Evolutionary conservation across 2,113 vertebrate genomes (phyloP), one percentile per base, ranked within the genome.

Genomic region (Sinocyclocheilus rhinocerous): DNA sequence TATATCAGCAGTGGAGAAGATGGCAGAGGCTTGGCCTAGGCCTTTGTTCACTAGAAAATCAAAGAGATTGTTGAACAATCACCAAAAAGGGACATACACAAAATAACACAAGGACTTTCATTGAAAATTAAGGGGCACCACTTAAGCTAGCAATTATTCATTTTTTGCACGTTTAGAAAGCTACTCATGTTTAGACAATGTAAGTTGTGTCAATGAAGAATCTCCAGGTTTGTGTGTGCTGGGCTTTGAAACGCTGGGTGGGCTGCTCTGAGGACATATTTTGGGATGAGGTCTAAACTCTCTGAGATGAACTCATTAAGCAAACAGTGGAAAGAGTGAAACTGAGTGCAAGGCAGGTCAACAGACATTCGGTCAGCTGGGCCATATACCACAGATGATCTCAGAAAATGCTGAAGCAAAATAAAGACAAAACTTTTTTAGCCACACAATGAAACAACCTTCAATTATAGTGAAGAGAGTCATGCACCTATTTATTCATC

Each of bases 281-380:
- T 20, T 36, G 36, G 52, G 70, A 39, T 69, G 69, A 67, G 70
- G 61, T 67, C 69, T 81, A 33, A 67, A 61, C 36, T 36, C 70
- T 80, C 72, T 24, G 42, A 57, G 67, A 52, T 55, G 22, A 50
- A 69, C 69, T 81, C 26, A 72, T 55, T 63, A 88, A 84, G 52
- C 78, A 85, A 80, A 78, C 83, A 75, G 72, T 73, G 26, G 48
- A 81, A 86, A 85, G n/a, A 57, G 26, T 81, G 61, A 75, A 59
- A 86, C 67, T 42, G 45, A 81, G 67, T 76, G 69, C 36, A 61
- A 16, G 75, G 75, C 52, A 76, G 82, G 76, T 84, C 85, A 86
- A 80, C 75, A 84, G 84, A 59, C 67, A 55, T 80, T 77, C 15
- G 18, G 48, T 67, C 59, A n/a, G 10, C 20, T 63, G 26, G n/a